Evolutionary conservation across 2,797 vertebrate species (phyloP).

Genomic region (Cephalopachus bancanus): DNA sequence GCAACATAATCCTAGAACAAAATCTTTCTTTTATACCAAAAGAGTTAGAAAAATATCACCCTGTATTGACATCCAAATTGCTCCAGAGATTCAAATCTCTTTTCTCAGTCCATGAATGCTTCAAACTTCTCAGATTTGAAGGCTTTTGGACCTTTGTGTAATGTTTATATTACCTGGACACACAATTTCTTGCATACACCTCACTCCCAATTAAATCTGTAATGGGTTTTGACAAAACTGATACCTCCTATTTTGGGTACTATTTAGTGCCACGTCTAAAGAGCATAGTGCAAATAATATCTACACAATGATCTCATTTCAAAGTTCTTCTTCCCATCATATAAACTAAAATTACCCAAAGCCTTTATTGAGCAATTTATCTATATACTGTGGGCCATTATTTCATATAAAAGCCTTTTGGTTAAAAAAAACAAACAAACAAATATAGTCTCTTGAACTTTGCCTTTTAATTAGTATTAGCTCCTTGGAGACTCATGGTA

Average conservation of each 20-base stretch:
- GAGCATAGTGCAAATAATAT: conserved; percentile 17
- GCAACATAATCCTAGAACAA: conserved; percentile 38
- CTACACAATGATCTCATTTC: conserved; percentile 56
- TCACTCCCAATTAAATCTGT: conserved; percentile 60
- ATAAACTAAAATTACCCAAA: conserved; percentile 65
- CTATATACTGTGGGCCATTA: conserved; percentile 64
- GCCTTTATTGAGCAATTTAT: conserved; percentile 64
- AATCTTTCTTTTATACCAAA: conserved; percentile 19
- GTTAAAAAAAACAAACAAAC: conserved; percentile 67
- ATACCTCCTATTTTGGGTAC: conserved; percentile 46
- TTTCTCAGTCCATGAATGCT: neutral
- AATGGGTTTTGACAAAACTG: conserved; percentile 48
- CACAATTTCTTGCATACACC: conserved; percentile 1
- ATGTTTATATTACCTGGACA: conserved; percentile 42
- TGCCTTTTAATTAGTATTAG: conserved; percentile 77
- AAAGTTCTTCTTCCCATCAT: conserved; percentile 60
- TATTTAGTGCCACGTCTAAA: conserved; percentile 38
- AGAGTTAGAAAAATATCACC: conserved; percentile 37
- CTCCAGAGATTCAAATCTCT: conserved; percentile 51
- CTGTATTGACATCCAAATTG: neutral
- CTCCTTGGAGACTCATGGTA: conserved; percentile 71
- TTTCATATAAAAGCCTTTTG: conserved; percentile 57
- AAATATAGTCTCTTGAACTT: conserved; percentile 70
- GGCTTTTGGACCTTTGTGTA: conserved; percentile 19
- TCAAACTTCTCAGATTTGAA: conserved; percentile 46